These are phyloP conservation scores for Diadema setosum DNA, from an alignment of 35 echinoderm and acorn worm species.

Conservation along the genomic window DNA sequence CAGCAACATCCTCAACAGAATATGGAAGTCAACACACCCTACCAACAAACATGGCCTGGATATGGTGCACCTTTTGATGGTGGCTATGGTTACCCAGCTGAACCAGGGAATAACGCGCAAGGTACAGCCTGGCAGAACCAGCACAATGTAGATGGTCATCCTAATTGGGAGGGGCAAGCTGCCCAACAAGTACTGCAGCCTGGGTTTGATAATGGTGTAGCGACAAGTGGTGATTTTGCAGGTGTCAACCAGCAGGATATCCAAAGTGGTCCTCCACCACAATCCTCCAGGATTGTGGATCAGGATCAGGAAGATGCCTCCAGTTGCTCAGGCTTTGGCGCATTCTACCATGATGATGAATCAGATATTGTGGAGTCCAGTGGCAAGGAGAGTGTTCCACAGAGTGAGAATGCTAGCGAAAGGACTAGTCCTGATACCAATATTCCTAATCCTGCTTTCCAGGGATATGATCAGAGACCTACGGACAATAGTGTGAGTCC, in stretches of 20 bases:
- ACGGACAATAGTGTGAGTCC: too few species aligned
- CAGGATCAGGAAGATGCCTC: constrained; percentile 50
- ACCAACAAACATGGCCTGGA: not conserved
- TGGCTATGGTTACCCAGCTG: not conserved
- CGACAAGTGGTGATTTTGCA: not conserved
- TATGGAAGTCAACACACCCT: not conserved
- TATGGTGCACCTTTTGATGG: not conserved
- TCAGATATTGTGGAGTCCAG: constrained; percentile 50
- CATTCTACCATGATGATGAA: constrained; percentile 72
- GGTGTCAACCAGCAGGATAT: not conserved
- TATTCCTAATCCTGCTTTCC: constrained; percentile 9
- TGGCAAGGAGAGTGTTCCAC: constrained; percentile 5
- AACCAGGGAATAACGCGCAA: not conserved
- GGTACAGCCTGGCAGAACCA: not conserved
- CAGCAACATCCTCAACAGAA: not conserved
- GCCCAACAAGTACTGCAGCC: not conserved
- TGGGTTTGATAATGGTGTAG: not conserved
- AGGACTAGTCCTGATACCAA: not conserved
- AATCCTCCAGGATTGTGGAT: not conserved
- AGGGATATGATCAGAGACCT: too few species aligned
- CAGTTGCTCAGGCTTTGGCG: constrained; percentile 45
- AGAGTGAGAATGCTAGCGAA: constrained; percentile 12
- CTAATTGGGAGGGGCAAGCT: not conserved
- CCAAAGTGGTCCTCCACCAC: not conserved
- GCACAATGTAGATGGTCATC: not conserved